Percentiles rank a stretch among this genome's conserved stretches.
phyloP scores from a whole-genome alignment of 2,113 vertebrate genomes.

The Antigone vipio region DNA sequence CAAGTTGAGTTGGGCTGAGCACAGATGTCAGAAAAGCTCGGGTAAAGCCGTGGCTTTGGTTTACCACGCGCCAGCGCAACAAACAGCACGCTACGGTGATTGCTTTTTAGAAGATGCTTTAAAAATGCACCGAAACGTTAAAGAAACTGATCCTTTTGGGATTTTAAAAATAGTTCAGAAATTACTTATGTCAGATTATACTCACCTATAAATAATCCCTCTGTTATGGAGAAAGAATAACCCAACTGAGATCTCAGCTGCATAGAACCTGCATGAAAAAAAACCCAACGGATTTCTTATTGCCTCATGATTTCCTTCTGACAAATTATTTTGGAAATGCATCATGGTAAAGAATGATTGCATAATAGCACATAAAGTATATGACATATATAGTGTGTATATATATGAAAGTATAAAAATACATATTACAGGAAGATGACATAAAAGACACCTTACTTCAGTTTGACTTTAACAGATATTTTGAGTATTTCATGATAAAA shows the following conservation, averaged over 20 bases:
- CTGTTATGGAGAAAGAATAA: slow-evolving; percentile 82
- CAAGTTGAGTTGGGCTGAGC: neutral
- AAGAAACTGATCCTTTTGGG: neutral
- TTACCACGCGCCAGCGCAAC: neutral
- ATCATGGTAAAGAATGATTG: neutral
- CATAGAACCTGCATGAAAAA: slow-evolving; percentile 77
- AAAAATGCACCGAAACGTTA: neutral
- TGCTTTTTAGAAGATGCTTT: neutral
- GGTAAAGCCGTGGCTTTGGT: neutral
- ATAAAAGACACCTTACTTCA: neutral
- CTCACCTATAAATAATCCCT: slow-evolving; percentile 92
- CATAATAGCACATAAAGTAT: neutral
- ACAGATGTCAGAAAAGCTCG: neutral
- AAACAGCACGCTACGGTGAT: neutral
- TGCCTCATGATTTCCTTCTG: neutral
- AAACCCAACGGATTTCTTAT: neutral
- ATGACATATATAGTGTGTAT: neutral
- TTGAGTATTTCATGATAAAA: neutral
- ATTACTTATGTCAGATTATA: neutral
- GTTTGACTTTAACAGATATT: neutral
- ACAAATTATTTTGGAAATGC: neutral
- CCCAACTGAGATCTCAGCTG: slow-evolving; percentile 82
- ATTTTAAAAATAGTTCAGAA: neutral
- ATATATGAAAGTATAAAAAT: neutral
- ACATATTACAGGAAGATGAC: neutral